A percentile compares a stretch with the other conserved stretches of the same genome.
Conservation (phyloP, 2,888 invertebrate genomes). For the Notodonta dromedarius region DNA sequence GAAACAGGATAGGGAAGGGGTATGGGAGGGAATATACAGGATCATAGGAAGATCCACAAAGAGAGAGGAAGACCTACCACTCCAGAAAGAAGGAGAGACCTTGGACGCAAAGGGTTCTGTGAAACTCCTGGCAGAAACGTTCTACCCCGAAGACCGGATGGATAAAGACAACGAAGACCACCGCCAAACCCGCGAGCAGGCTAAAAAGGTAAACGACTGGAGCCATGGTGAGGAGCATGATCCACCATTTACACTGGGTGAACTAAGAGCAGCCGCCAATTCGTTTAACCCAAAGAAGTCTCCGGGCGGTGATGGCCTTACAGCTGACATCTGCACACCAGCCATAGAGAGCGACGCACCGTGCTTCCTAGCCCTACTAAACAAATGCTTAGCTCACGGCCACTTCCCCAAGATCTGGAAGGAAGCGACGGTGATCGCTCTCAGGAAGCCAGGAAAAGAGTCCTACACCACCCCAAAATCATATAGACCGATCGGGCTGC, state of each 20-base stretch:
- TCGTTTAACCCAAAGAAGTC: no score
- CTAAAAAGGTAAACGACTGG: neutral
- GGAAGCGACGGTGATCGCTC: slow-evolving; percentile 23
- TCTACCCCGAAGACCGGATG: slow-evolving; percentile 8
- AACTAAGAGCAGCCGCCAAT: no score
- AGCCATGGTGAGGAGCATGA: neutral
- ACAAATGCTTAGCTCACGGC: neutral
- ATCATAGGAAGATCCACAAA: slow-evolving; percentile 1
- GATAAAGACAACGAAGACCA: neutral
- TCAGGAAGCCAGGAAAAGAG: slow-evolving; percentile 28
- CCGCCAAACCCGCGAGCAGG: neutral
- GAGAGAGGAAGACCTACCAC: neutral
- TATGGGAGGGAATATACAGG: no score
- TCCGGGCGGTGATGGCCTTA: no score
- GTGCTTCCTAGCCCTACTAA: slow-evolving; percentile 13
- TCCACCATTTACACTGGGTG: slow-evolving; percentile 11
- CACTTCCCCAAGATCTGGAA: slow-evolving; percentile 15
- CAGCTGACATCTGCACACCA: no score
- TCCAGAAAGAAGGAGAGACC: no score
- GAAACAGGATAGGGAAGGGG: slow-evolving; percentile 18
- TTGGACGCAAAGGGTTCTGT: slow-evolving; percentile 7
- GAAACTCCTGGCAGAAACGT: slow-evolving; percentile 1
- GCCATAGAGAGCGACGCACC: no score
- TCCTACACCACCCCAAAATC: slow-evolving; percentile 4
- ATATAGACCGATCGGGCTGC: no score